A percentile compares a stretch with the other conserved stretches of the same genome.
Evolutionary conservation across 2,797 vertebrate species (phyloP).

Genomic region (Lophius americanus): DNA sequence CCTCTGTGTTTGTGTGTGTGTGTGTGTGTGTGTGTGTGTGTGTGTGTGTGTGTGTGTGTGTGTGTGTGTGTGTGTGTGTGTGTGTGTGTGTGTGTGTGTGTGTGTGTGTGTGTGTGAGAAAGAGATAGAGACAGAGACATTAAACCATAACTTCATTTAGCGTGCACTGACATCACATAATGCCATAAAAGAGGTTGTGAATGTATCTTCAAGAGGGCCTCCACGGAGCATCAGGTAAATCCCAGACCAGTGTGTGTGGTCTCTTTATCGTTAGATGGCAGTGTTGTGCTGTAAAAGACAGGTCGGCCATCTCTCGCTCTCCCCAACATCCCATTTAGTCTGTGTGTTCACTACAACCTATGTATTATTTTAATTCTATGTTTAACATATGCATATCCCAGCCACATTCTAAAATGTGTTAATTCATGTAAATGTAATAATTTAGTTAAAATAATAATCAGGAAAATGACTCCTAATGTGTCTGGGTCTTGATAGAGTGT

Average conservation of each 20-base stretch:
- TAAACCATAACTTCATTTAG: too few species aligned
- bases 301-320: neutral
- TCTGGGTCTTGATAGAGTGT: neutral
- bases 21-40: too few species aligned
- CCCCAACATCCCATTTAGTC: neutral
- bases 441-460: neutral
- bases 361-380: neutral
- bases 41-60: too few species aligned
- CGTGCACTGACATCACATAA: too few species aligned
- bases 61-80: too few species aligned
- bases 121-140: too few species aligned
- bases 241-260: neutral
- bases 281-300: slow-evolving; percentile 64
- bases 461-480: neutral
- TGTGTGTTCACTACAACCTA: neutral
- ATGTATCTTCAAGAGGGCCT: neutral
- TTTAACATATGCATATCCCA: neutral
- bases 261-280: slow-evolving; percentile 77
- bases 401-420: too few species aligned
- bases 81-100: too few species aligned
- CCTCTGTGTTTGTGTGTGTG: too few species aligned
- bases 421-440: neutral
- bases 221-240: too few species aligned
- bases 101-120: too few species aligned
- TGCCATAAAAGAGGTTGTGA: too few species aligned